Conservation (phyloP, 2,113 vertebrate genomes). For the Callospermophilus lateralis region DNA sequence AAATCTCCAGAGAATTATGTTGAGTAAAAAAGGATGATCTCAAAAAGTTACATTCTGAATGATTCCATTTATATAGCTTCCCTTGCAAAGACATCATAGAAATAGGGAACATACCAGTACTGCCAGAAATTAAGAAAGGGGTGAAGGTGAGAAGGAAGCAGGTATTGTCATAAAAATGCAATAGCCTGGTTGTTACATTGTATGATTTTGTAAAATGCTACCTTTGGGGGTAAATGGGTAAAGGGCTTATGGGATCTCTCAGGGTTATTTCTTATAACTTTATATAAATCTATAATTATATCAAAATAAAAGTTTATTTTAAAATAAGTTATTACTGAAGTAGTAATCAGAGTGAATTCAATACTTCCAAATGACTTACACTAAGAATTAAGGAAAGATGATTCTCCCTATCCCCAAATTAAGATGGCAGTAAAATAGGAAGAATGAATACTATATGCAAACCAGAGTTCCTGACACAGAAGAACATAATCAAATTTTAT, state of each 20-base stretch:
- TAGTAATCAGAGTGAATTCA: background rate
- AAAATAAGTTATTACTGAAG: background rate
- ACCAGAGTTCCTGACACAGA: background rate
- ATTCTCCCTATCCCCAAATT: background rate
- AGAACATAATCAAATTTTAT: background rate
- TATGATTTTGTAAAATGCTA: background rate
- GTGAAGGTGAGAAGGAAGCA: too few species aligned
- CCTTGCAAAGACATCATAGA: conserved; percentile 1
- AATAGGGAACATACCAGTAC: background rate
- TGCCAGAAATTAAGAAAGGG: background rate
- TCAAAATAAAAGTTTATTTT: background rate
- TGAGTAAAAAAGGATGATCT: background rate
- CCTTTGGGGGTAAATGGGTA: background rate
- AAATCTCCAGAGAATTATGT: background rate
- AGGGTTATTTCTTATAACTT: background rate
- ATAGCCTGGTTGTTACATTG: background rate
- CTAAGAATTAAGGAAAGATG: background rate
- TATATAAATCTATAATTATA: conserved; percentile 6
- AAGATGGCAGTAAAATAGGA: background rate
- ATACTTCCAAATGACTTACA: background rate
- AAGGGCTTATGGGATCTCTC: background rate
- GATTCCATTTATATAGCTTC: background rate
- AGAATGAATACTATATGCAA: background rate
- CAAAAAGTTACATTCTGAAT: background rate
- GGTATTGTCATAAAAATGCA: background rate